Conservation (phyloP, 2,888 invertebrate species). For the Tholera decimalis region DNA sequence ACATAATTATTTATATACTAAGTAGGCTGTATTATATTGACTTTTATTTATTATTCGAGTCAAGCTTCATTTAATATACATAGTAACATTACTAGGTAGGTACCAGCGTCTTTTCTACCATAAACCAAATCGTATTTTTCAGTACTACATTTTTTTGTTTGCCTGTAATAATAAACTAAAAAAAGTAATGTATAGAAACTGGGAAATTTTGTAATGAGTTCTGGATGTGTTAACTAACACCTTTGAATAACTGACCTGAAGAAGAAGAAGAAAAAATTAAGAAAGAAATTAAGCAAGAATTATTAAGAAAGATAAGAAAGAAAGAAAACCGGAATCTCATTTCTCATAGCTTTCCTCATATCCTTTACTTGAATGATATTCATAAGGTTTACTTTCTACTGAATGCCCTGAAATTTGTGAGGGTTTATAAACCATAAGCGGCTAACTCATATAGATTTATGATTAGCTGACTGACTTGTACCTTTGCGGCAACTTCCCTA, state of each 20-base stretch:
- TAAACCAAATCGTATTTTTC: no score
- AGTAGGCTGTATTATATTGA: conserved; percentile 59
- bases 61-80: conserved; percentile 10
- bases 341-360: neutral
- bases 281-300: no score
- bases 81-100: conserved; percentile 10
- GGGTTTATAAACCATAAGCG: neutral
- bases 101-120: neutral
- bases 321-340: neutral
- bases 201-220: no score
- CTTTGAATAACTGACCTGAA: no score
- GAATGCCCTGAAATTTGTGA: neutral
- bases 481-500: conserved; percentile 4
- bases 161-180: no score
- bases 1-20: conserved; percentile 40
- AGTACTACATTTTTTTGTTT: no score
- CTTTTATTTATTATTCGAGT: conserved; percentile 42
- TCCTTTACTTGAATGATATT: neutral
- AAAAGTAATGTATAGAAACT: no score
- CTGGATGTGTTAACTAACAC: no score
- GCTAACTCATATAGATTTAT: conserved; percentile 3
- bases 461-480: neutral
- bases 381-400: neutral
- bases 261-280: no score
- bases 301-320: no score